These are phyloP conservation scores for Acromyrmex echinatior DNA, from an alignment of 1,140 invertebrate species.

Conservation along the genomic window DNA sequence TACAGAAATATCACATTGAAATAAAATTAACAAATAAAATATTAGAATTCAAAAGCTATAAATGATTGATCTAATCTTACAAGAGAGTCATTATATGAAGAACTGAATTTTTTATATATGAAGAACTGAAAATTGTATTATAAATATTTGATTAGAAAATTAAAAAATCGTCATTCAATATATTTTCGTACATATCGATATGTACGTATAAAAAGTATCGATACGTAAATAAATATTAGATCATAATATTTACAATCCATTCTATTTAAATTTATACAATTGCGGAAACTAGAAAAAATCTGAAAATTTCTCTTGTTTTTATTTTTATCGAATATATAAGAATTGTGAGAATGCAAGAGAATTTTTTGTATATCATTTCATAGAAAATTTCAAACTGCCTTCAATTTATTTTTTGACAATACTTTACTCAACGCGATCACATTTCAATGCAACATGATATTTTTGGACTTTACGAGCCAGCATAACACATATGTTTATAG, in stretches of 20 bases:
- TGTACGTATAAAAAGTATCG: not conserved
- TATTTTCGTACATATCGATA: not conserved
- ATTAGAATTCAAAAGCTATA: not conserved
- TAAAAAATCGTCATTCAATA: not conserved
- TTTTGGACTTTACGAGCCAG: constrained; percentile 31
- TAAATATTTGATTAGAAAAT: not conserved
- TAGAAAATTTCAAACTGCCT: not conserved
- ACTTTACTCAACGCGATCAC: constrained; percentile 4
- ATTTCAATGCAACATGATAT: constrained; percentile 52
- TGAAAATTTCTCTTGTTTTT: not conserved
- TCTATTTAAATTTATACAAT: not conserved
- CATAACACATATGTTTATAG: constrained; percentile 16
- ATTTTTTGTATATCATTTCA: not conserved
- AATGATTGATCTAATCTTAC: not conserved
- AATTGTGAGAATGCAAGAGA: not conserved
- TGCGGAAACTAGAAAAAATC: not conserved
- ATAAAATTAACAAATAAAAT: constrained; percentile 33
- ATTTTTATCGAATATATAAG: not conserved
- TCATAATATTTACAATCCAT: not conserved
- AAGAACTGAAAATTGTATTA: not conserved
- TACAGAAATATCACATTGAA: constrained; percentile 13
- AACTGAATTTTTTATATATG: not conserved
- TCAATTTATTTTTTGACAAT: not conserved
- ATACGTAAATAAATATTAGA: not conserved
- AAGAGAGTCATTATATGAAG: not conserved